Base-by-base conservation (phyloP, 2,113 vertebrate genomes). In the Setophaga coronata region DNA sequence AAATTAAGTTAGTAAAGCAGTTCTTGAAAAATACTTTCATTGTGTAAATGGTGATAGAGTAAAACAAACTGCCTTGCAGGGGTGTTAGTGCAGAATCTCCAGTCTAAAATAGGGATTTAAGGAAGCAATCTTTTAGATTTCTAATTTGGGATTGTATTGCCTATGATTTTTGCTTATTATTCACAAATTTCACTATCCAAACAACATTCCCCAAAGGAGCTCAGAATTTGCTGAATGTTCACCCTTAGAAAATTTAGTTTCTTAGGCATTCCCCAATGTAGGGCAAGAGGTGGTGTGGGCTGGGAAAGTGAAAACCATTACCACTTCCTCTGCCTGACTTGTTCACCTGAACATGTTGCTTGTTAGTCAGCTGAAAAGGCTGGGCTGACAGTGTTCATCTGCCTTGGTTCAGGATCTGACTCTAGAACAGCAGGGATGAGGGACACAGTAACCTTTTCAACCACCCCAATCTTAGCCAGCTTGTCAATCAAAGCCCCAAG, bases 401-500 rank as follows among this genome's bases (percentile, higher is more conserved):
- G 31, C 36, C n/a, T 19, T 60, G 20, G 43, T 43, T 96, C 90
- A 88, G 62, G 54, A 85, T 85, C 45, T 72, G 50, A 61, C 86
- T 93, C 76, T 50, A 38, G 36, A 96, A 90, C 74, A 94, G 82
- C 85, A 95, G 79, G 66, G 54, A 88, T 76, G 70, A 69, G 82
- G 88, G 20, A 90, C 71, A 88, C 7, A 4, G 7, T 77, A 95
- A 88, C 66, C 74, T 94, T 97, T 94, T 53, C 70, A 93, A 34
- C 21, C 42, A 69, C 47, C 12, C 23, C 50, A 80, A 38, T 83
- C 90, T 77, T 94, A 95, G 82, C 74, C 48, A 82, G 74, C 85
- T 93, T 94, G 92, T 95, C 95, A 97, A 83, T 96, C 96, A 96
- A 96, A 83, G 20, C 17, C 66, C 82, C 77, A 93, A 92, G 90